Percentiles rank a stretch among this genome's conserved stretches.
These are phyloP conservation scores for Euglossa dilemma DNA, from an alignment of 1,140 invertebrate species.

Conservation along the genomic window DNA sequence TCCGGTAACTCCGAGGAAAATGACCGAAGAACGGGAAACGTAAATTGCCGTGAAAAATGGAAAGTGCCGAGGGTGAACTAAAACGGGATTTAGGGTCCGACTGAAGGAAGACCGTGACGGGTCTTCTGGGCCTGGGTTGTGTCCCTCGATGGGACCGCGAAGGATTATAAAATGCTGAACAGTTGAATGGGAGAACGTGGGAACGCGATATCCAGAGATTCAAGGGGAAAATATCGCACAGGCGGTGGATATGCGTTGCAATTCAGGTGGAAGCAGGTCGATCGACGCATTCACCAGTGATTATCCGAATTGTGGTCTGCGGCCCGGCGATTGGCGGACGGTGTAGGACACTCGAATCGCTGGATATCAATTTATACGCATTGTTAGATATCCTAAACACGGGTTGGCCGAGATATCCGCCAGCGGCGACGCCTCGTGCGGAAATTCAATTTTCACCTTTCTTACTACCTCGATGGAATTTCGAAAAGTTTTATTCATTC, in stretches of 20 bases:
- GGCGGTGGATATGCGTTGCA: background rate
- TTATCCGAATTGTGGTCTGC: conserved; percentile 45
- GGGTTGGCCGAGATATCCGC: conserved; percentile 4
- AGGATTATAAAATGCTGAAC: no score
- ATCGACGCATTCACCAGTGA: conserved; percentile 38
- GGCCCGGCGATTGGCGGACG: background rate
- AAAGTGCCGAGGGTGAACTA: no score
- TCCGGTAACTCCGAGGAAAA: no score
- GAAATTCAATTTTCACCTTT: background rate
- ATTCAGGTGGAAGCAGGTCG: conserved; percentile 10
- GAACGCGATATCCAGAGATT: background rate
- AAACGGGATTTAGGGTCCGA: no score
- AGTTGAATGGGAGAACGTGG: background rate
- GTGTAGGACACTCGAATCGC: conserved; percentile 20
- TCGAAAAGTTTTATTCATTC: background rate
- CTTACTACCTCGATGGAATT: background rate
- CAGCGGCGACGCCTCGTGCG: background rate
- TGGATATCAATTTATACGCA: conserved; percentile 49
- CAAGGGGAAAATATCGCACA: background rate
- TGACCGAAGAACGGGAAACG: no score
- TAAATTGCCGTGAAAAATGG: no score
- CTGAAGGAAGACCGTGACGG: no score
- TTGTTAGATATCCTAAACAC: conserved; percentile 29
- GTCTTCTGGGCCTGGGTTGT: no score
- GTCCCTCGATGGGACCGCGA: no score